These are phyloP conservation scores for Poecilia gillii DNA, from an alignment of 2,797 vertebrate species.

Conservation along the genomic window DNA sequence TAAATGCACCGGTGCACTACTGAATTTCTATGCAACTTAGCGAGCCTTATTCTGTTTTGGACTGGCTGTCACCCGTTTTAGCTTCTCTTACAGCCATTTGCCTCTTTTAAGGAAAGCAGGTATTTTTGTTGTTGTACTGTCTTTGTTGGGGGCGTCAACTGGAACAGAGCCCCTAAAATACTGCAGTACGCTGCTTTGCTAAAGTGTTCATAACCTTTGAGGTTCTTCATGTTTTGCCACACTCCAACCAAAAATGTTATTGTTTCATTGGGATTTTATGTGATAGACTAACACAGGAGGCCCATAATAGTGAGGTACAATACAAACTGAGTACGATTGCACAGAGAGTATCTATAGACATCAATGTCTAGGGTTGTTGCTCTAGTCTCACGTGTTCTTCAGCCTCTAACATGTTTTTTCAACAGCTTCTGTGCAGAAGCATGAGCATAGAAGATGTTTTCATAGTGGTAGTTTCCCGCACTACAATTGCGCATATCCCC, in stretches of 20 bases:
- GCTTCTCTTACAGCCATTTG: conserved; percentile 57
- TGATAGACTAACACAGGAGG: neutral
- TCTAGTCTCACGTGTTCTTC: neutral
- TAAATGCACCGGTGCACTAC: conserved; percentile 77
- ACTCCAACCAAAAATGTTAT: neutral
- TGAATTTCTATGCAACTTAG: conserved; percentile 94
- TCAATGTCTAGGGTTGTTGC: neutral
- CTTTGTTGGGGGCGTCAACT: conserved; percentile 28
- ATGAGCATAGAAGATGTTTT: neutral
- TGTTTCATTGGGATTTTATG: neutral
- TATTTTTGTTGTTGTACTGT: conserved; percentile 63
- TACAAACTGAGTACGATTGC: neutral
- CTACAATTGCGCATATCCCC: neutral
- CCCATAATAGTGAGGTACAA: neutral
- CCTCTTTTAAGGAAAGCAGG: conserved; percentile 72
- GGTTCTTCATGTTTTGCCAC: neutral
- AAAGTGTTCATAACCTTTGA: neutral
- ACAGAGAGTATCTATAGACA: neutral
- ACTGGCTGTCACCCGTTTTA: conserved; percentile 70
- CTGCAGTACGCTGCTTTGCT: neutral
- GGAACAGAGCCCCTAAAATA: conserved; percentile 51
- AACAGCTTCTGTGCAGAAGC: neutral
- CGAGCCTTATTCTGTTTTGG: conserved; percentile 85
- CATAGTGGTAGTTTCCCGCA: neutral
- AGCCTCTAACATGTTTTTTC: neutral